Percentiles rank a stretch among this genome's conserved stretches.
phyloP scores from a whole-genome alignment of 2,113 vertebrate species.

The Anguilla japonica region DNA sequence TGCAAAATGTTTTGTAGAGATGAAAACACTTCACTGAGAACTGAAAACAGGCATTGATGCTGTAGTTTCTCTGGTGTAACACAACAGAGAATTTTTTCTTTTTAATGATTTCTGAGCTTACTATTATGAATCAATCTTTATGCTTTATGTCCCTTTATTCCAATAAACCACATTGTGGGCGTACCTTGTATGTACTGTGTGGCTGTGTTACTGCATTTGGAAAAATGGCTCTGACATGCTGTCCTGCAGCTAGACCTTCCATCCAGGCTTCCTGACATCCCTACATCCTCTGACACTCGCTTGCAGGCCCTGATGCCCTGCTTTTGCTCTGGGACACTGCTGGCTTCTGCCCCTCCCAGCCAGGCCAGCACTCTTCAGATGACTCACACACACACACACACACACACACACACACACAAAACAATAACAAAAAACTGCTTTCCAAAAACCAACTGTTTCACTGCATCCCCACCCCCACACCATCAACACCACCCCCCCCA shows the following conservation, averaged over 20 bases:
- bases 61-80: too few species aligned
- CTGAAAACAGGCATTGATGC: too few species aligned
- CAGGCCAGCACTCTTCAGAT: not conserved
- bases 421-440: too few species aligned
- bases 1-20: too few species aligned
- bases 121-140: too few species aligned
- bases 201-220: not conserved
- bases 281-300: not conserved
- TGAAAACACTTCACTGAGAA: too few species aligned
- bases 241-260: not conserved
- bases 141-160: too few species aligned
- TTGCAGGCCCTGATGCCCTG: not conserved
- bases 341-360: not conserved
- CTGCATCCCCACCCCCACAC: too few species aligned
- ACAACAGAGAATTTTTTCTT: too few species aligned
- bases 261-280: not conserved
- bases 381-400: not conserved
- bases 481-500: not conserved
- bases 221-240: not conserved
- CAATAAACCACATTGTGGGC: too few species aligned
- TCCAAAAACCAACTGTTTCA: not conserved
- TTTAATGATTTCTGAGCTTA: too few species aligned
- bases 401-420: not conserved
- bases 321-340: not conserved
- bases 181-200: not conserved